phyloP scores from a whole-genome alignment of 2,113 vertebrate species.

The Gulo gulo region DNA sequence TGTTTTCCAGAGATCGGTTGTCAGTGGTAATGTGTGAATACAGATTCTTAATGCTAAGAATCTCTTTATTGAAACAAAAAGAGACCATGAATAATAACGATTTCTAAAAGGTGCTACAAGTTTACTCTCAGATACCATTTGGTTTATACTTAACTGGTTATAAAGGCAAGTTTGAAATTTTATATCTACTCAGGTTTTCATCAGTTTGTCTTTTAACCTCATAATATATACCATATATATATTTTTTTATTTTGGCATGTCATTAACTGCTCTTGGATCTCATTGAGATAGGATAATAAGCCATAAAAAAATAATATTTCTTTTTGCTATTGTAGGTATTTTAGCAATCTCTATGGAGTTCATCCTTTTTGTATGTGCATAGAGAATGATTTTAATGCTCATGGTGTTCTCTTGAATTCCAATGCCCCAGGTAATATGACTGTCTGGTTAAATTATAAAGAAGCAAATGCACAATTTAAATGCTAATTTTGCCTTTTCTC shows the following conservation, averaged over 20 bases:
- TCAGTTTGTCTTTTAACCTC: not conserved
- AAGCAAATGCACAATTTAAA: not conserved
- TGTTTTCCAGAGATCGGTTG: constrained; percentile 66
- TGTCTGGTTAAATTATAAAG: constrained; percentile 23
- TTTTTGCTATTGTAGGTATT: constrained; percentile 59
- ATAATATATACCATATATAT: not conserved
- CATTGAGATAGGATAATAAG: not conserved
- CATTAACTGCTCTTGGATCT: not conserved
- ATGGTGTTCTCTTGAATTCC: constrained; percentile 76
- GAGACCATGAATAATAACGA: not conserved
- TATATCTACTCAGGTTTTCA: not conserved
- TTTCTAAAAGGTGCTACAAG: not conserved
- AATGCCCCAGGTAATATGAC: constrained; percentile 74
- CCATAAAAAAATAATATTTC: not conserved
- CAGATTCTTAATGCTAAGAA: not conserved
- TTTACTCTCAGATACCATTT: not conserved
- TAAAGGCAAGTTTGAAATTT: not conserved
- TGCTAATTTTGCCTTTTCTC: constrained; percentile 18
- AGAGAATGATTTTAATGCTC: constrained; percentile 68
- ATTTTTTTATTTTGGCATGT: not conserved
- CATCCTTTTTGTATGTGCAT: constrained; percentile 73
- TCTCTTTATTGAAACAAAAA: not conserved
- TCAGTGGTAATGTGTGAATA: constrained; percentile 60
- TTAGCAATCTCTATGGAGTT: constrained; percentile 75
- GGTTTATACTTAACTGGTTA: not conserved